These are phyloP conservation scores for Pollachius pollachius DNA, from an alignment of 2,113 vertebrate species.

Conservation along the genomic window DNA sequence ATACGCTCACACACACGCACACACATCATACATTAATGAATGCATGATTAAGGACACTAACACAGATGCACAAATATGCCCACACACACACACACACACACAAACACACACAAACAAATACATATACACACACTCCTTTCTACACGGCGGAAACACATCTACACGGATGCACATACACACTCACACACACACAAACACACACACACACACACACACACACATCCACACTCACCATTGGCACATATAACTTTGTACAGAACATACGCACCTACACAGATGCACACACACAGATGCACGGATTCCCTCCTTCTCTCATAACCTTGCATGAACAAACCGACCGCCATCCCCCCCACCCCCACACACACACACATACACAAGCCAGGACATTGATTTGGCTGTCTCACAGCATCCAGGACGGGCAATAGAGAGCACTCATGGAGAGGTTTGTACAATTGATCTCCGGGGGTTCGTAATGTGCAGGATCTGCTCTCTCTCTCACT, in stretches of 20 bases:
- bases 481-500: conserved; percentile 25
- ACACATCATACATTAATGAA: neutral
- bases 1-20: conserved; percentile 7
- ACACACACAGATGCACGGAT: neutral
- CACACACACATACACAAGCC: conserved; percentile 22
- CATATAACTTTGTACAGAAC: neutral
- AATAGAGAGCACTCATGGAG: conserved; percentile 51
- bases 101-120: neutral
- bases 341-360: neutral
- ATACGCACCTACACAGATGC: conserved; percentile 16
- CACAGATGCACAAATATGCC: conserved; percentile 9
- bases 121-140: no score
- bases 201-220: neutral
- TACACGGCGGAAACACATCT: neutral
- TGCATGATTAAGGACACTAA: neutral
- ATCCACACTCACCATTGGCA: neutral
- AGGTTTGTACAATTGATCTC: conserved; percentile 77
- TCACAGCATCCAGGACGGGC: conserved; percentile 50
- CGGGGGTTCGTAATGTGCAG: conserved; percentile 58
- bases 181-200: conserved; percentile 21
- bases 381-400: conserved; percentile 60
- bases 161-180: conserved; percentile 17
- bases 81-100: conserved; percentile 20
- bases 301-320: no score
- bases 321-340: no score